These are phyloP conservation scores for Anguilla pacifica DNA, from an alignment of 2,797 vertebrate species.

Conservation along the genomic window DNA sequence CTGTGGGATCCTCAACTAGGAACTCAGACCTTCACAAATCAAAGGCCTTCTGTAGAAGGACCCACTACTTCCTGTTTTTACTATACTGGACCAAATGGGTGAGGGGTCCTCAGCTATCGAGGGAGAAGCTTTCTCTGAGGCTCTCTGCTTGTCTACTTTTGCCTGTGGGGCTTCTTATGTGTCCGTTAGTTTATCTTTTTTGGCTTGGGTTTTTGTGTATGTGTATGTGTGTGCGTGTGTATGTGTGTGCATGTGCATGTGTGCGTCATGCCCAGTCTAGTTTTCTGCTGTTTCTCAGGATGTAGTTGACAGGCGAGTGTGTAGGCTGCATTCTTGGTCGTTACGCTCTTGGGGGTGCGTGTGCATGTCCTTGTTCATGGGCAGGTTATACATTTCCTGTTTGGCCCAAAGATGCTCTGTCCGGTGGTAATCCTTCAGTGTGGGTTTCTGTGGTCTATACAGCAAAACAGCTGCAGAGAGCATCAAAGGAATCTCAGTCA, in stretches of 20 bases:
- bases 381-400: constrained; percentile 20
- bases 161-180: background rate
- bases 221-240: no score
- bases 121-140: background rate
- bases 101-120: background rate
- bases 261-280: no score
- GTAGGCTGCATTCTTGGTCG: constrained; percentile 4
- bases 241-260: no score
- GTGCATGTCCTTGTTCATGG: no score
- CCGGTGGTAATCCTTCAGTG: background rate
- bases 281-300: background rate
- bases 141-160: background rate
- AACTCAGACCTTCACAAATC: background rate
- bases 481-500: background rate
- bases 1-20: no score
- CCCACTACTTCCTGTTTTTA: background rate
- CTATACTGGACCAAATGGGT: background rate
- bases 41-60: background rate
- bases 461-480: background rate
- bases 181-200: background rate
- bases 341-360: background rate
- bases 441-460: background rate
- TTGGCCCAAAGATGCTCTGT: background rate
- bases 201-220: background rate
- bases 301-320: background rate